These are phyloP conservation scores for Poecilia gillii DNA, from an alignment of 2,797 vertebrate species.

Conservation along the genomic window DNA sequence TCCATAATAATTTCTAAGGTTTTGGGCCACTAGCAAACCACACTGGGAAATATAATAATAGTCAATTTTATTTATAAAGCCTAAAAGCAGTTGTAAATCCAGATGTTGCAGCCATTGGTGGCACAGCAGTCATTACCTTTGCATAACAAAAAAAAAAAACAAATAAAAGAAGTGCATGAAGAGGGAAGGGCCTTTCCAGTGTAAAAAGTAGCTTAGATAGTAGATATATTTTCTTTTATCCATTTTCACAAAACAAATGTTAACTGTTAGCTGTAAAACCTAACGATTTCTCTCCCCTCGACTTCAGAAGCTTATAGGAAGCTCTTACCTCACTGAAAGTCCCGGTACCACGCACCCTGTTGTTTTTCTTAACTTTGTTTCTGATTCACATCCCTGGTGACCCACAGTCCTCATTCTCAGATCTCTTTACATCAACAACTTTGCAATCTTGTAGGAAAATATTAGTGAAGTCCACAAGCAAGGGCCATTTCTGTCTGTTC, in stretches of 20 bases:
- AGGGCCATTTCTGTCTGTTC: background rate
- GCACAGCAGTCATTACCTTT: background rate
- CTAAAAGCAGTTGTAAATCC: background rate
- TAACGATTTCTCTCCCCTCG: background rate
- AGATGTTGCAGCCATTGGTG: background rate
- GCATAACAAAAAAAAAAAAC: background rate
- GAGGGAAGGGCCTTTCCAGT: background rate
- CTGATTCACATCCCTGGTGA: background rate
- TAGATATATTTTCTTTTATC: background rate
- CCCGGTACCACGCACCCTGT: background rate
- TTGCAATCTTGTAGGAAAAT: background rate
- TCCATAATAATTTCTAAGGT: background rate
- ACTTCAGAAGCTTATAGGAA: background rate
- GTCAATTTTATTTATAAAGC: no score
- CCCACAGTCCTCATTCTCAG: background rate
- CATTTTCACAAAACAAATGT: background rate
- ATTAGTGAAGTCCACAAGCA: background rate
- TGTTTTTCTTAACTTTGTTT: background rate
- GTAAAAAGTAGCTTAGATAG: background rate
- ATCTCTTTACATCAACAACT: background rate
- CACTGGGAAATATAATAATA: no score
- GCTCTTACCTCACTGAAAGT: slow-evolving; percentile 10
- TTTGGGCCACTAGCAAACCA: background rate
- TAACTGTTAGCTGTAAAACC: background rate
- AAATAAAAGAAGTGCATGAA: background rate